These are phyloP conservation scores for Sparus aurata DNA, from an alignment of 2,797 vertebrate genomes.

Conservation along the genomic window DNA sequence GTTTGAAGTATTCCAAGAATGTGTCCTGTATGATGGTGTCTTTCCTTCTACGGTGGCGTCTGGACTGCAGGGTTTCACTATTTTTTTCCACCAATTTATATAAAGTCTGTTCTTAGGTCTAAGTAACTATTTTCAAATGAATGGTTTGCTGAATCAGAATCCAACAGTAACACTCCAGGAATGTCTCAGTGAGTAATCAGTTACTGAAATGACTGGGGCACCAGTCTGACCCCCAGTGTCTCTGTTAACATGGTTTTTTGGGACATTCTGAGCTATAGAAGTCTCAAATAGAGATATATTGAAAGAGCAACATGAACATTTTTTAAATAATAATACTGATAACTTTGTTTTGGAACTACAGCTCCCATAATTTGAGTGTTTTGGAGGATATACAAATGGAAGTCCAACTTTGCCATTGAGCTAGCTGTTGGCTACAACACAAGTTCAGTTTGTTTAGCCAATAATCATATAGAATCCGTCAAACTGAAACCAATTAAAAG, in stretches of 20 bases:
- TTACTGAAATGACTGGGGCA: too few relatives aligned
- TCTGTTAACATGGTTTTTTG: neutral
- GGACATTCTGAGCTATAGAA: neutral
- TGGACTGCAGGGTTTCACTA: neutral
- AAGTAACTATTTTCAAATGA: neutral
- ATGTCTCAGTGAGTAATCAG: neutral
- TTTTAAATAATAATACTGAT: too few relatives aligned
- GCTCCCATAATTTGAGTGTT: neutral
- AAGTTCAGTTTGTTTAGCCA: neutral
- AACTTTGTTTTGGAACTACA: neutral
- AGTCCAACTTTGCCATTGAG: conserved; percentile 1
- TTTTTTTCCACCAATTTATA: neutral
- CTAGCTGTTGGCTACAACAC: neutral
- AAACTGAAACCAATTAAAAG: neutral
- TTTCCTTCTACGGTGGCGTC: neutral
- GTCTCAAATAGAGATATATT: neutral
- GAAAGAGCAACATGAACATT: neutral
- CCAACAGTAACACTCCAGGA: neutral
- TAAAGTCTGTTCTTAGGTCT: neutral
- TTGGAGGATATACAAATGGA: conserved; percentile 6
- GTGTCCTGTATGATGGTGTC: neutral
- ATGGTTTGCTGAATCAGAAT: neutral
- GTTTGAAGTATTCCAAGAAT: neutral
- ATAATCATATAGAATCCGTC: neutral
- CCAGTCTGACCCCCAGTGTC: neutral